Percentiles rank a stretch among this genome's conserved stretches.
Evolutionary conservation across 1,140 invertebrate species (phyloP).

Genomic region (Panagrolaimus sp.): DNA sequence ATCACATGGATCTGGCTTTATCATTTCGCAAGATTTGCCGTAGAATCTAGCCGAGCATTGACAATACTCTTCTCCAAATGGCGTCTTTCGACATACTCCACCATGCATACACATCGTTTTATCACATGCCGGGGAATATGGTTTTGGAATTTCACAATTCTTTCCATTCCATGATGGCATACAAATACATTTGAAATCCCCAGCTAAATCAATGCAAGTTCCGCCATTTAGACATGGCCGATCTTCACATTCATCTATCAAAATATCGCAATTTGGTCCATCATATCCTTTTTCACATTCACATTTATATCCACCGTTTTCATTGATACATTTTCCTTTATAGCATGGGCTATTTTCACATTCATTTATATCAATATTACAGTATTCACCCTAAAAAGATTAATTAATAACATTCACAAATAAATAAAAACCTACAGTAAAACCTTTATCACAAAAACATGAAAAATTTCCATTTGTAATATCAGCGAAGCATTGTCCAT

Average conservation of each 20-base stretch:
- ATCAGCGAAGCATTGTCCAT: constrained; percentile 25
- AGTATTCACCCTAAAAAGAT: constrained; percentile 76
- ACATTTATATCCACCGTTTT: constrained; percentile 66
- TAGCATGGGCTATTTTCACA: constrained; percentile 61
- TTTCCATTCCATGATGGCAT: constrained; percentile 78
- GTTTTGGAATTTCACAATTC: constrained; percentile 68
- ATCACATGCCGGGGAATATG: constrained; percentile 68
- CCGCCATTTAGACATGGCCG: constrained; percentile 78
- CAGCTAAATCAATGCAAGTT: constrained; percentile 78
- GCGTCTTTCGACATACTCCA: not conserved
- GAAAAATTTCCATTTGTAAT: constrained; percentile 20
- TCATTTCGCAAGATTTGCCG: not conserved
- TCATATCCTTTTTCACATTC: constrained; percentile 61
- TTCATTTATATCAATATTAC: constrained; percentile 82
- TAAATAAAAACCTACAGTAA: constrained; percentile 17
- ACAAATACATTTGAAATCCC: constrained; percentile 75
- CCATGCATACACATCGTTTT: constrained; percentile 44
- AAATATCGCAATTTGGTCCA: constrained; percentile 76
- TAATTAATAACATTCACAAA: not conserved
- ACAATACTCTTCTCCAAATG: not conserved
- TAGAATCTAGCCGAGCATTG: not conserved
- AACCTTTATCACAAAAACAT: constrained; percentile 28
- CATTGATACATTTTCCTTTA: constrained; percentile 86
- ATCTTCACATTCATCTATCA: constrained; percentile 81
- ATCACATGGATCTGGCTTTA: not conserved